Base-by-base conservation (phyloP, 2,888 invertebrate species). In the Onchidella celtica region DNA sequence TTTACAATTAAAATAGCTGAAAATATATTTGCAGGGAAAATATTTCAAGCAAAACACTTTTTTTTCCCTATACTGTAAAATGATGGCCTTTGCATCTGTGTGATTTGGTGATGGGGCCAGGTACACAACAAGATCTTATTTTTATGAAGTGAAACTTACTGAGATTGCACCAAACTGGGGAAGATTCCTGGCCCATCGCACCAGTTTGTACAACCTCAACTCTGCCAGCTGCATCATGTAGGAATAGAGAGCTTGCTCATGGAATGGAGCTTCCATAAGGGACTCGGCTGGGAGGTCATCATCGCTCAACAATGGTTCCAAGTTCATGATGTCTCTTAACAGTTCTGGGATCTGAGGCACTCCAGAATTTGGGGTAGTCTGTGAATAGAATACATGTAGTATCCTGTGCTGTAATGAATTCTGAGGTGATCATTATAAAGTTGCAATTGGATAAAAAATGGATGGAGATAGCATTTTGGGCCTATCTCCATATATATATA, bases 121-220 rank as follows among this genome's bases (percentile, higher is more conserved):
- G n/a, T n/a, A n/a, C n/a, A n/a, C n/a, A n/a, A n/a, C n/a, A n/a
- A n/a, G n/a, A n/a, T n/a, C n/a, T n/a, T n/a, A n/a, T n/a, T n/a
- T n/a, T 11, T 47, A 47, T 47, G 47, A 61, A n/a, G n/a, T 21
- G 21, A 34, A 14, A 89, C 95, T 95, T 91, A 97, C 97, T 90
- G 97, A 97, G 89, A 99, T 98, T 94, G 98, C 97, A 93, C 98
- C 97, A 93, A 99, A 99, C 36, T 99, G 95, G 24, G 99, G 98
- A 93, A 99, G 94, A 93, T 98, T 98, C 93, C 99, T 97, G 94
- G 98, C 98, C 99, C 99, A 99, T 93, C 98, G 98, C 85, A 99
- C 99, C 88, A 99, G 98, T 94, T 98, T 98, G 93, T 98, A 99
- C 27, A 99, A 95, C 70, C 98, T 95, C 93, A 98, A 97, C 93